Evolutionary conservation across 2,113 vertebrate species (phyloP), one percentile per base, ranked within the genome.

Genomic region (Cyphomyrus discorhynchus): DNA sequence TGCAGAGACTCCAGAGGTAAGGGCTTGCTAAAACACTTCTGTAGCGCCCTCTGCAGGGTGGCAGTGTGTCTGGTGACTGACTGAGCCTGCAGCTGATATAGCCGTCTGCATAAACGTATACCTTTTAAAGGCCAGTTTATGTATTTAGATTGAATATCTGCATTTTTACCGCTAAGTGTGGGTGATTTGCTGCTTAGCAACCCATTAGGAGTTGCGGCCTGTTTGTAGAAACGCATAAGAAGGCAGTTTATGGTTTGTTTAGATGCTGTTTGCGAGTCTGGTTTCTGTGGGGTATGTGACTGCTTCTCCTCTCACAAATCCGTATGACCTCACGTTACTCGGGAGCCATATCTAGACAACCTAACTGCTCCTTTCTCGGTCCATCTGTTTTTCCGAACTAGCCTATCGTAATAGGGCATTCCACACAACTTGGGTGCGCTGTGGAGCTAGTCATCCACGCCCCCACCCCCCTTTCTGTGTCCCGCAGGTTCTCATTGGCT

Each of bases 1-100:
- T 99, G 90, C 97, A 97, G 93, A 95, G 98, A 93, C 96, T 99
- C 88, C 97, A 98, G 95, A 98, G 98, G 98, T 99, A 94, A 93
- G 82, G 66, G 49, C 24, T 50, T 42, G 39, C 80, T 39, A 9
- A 46, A 6, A 46, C 47, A 80, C n/a, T 47, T 39, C 24, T 77
- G 4, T 13, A 17, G 70, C 35, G 15, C 35, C 74, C n/a, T 19
- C 35, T 17, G 10, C 74, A 17, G 31, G 74, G 17, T 13, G 3
- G 9, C n/a, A 70, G n/a, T 31, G 27, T 80, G 70, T 77, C 70
- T 17, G 74, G 5, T 42, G 4, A 80, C 74, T 80, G 35, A 17
- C 31, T 77, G 70, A 39, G 74, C 70, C 31, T 39, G 27, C 31
- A 6, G 31, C 11, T 31, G 31, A 77, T 77, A 27, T 9, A 66